These are phyloP conservation scores for Remorina albescens DNA, from an alignment of 2,797 vertebrate genomes.

Conservation along the genomic window DNA sequence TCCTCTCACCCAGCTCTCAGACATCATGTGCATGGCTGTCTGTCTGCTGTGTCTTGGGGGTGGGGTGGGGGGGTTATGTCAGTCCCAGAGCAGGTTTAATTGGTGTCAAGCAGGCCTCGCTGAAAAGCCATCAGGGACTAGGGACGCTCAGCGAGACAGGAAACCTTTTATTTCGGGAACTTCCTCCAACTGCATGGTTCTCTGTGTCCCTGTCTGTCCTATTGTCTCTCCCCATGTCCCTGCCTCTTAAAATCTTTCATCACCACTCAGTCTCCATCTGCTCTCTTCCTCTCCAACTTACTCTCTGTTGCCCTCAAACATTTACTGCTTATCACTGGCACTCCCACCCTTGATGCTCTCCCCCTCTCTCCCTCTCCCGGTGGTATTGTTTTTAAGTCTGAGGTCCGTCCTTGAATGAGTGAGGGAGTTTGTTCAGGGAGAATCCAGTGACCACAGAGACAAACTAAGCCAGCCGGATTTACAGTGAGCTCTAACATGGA, in stretches of 20 bases:
- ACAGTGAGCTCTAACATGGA: no score
- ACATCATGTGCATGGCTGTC: slow-evolving; percentile 54
- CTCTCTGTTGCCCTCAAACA: slow-evolving; percentile 60
- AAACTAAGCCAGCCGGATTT: slow-evolving; percentile 40
- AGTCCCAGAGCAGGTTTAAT: slow-evolving; percentile 83
- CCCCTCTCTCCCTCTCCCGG: slow-evolving; percentile 14
- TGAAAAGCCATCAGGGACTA: slow-evolving; percentile 84
- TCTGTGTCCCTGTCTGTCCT: slow-evolving; percentile 64
- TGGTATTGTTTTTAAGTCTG: slow-evolving; percentile 83
- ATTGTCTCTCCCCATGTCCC: slow-evolving; percentile 71
- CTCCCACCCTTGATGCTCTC: slow-evolving; percentile 41
- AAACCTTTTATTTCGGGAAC: slow-evolving; percentile 88
- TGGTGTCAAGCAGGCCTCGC: slow-evolving; percentile 85
- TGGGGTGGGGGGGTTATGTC: slow-evolving; percentile 15
- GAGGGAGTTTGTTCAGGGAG: slow-evolving; percentile 68
- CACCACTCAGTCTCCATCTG: slow-evolving; percentile 68
- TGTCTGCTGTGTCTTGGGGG: slow-evolving; percentile 57
- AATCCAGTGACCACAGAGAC: slow-evolving; percentile 48
- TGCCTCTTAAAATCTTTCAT: slow-evolving; percentile 75
- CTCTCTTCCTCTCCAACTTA: slow-evolving; percentile 72
- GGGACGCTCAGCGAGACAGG: slow-evolving; percentile 85
- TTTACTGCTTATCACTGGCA: slow-evolving; percentile 55
- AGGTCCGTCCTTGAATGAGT: slow-evolving; percentile 83
- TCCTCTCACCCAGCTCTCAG: slow-evolving; percentile 39
- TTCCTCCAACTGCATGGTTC: slow-evolving; percentile 73